Evolutionary conservation across 2,113 vertebrate genomes (phyloP), one percentile per base, ranked within the genome.

Genomic region (Oenanthe melanoleuca): DNA sequence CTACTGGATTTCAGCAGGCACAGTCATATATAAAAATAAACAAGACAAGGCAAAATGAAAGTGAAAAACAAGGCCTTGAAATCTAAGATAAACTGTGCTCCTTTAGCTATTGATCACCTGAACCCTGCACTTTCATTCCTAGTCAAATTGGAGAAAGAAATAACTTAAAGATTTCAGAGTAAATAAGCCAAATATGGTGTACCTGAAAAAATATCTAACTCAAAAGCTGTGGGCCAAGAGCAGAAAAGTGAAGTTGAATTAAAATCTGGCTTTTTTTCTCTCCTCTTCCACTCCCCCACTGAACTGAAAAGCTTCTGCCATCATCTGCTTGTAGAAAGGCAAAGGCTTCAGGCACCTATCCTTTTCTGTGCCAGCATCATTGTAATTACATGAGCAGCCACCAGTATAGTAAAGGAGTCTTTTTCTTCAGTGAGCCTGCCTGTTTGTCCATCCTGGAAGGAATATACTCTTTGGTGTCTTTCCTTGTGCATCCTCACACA

Each of bases 1-100:
- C 73, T 90, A 85, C 55, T 65, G 63, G 63, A 78, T 92, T 97
- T 95, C 79, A 91, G 53, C 52, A 91, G 38, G 42, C 45, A 73
- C 11, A 64, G 42, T 37, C 37, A 47, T 81, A 53, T 56, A n/a
- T 73, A 93, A 93, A 50, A 89, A 88, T 86, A 89, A 88, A 73
- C 52, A 95, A 86, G 87, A 88, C 55, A 81, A 60, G 33, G 74
- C 21, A 77, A 96, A 95, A 60, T 42, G 89, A 83, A 84, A 69
- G 63, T 28, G 84, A 72, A 80, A 17, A 85, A 33, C 53, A 93
- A 53, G 44, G 33, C 38, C 79, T 91, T 75, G 49, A 29, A 90
- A 69, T 9, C 37, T 72, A 87, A 95, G 73, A 94, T 72, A 96
- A 87, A 91, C 37, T 4, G 1, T 42, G 25, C 14, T 94, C 7